Conservation (phyloP, 2,888 invertebrate species). For the Scaptodrosophila latifasciaeformis region DNA sequence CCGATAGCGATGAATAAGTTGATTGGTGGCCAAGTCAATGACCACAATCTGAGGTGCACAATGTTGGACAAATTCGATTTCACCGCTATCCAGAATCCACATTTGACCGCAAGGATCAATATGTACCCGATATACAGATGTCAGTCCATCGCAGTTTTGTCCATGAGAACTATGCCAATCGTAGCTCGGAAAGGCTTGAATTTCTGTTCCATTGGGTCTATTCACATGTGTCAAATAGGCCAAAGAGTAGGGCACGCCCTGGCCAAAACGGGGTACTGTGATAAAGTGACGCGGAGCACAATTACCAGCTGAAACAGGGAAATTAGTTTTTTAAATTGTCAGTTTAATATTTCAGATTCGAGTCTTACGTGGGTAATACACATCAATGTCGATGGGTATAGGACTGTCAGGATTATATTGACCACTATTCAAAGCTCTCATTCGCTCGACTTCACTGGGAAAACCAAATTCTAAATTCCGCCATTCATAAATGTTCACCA, state of each 20-base stretch:
- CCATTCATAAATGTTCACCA: constrained; percentile 78
- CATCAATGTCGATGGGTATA: constrained; percentile 77
- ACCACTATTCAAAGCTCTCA: constrained; percentile 75
- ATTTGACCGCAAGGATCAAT: constrained; percentile 79
- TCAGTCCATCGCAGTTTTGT: constrained; percentile 79
- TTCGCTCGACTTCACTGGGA: constrained; percentile 75
- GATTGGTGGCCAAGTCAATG: constrained; percentile 81
- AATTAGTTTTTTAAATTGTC: background rate
- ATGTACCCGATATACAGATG: constrained; percentile 84
- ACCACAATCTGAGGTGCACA: constrained; percentile 85
- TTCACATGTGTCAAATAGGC: constrained; percentile 79
- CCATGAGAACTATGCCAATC: constrained; percentile 78
- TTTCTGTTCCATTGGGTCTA: constrained; percentile 38
- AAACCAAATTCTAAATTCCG: constrained; percentile 81
- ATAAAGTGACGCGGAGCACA: constrained; percentile 77
- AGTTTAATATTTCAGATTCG: too few species aligned
- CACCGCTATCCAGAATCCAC: constrained; percentile 80
- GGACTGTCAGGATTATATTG: constrained; percentile 79
- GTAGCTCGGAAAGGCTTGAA: constrained; percentile 81
- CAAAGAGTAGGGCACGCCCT: constrained; percentile 83
- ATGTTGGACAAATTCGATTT: constrained; percentile 77
- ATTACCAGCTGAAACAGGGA: constrained; percentile 15
- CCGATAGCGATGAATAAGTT: constrained; percentile 72
- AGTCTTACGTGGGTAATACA: constrained; percentile 53
- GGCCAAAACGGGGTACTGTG: constrained; percentile 82